Evolutionary conservation across 2,797 vertebrate genomes (phyloP).

Genomic region (Hyperoplus lanceolatus): DNA sequence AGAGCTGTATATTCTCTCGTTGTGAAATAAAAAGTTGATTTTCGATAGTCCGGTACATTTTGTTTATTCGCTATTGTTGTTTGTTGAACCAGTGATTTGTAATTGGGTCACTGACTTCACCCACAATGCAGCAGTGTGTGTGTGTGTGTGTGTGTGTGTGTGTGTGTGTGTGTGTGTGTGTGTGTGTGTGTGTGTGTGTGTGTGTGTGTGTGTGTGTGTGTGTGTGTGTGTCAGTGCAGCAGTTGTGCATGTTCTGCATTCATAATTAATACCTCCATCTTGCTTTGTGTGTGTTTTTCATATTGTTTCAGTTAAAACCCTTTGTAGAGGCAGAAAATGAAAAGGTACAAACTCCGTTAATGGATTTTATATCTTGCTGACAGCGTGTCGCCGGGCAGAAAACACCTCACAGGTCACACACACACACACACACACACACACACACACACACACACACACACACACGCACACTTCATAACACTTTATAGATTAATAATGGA

Average conservation of each 20-base stretch:
- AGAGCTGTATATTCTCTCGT: too few species aligned
- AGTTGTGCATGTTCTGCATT: slow-evolving; percentile 20
- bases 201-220: too few species aligned
- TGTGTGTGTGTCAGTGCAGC: too few species aligned
- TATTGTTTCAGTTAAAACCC: slow-evolving; percentile 20
- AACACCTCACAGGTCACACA: background rate
- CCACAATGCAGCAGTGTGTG: slow-evolving; percentile 11
- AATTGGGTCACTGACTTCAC: slow-evolving; percentile 36
- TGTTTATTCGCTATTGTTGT: background rate
- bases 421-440: slow-evolving; percentile 2
- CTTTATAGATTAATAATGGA: too few species aligned
- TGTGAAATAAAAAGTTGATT: background rate
- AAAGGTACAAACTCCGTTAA: slow-evolving; percentile 4
- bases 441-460: background rate
- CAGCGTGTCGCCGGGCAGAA: slow-evolving; percentile 13
- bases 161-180: too few species aligned
- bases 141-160: too few species aligned
- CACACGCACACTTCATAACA: background rate
- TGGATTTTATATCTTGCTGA: slow-evolving; percentile 33
- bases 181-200: too few species aligned
- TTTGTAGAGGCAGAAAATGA: slow-evolving; percentile 1
- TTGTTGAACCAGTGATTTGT: background rate
- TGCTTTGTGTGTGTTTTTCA: slow-evolving; percentile 15
- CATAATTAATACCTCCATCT: slow-evolving; percentile 49
- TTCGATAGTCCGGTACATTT: background rate